phyloP scores from a whole-genome alignment of 2,797 vertebrate species.

The Neostethus bicornis region DNA sequence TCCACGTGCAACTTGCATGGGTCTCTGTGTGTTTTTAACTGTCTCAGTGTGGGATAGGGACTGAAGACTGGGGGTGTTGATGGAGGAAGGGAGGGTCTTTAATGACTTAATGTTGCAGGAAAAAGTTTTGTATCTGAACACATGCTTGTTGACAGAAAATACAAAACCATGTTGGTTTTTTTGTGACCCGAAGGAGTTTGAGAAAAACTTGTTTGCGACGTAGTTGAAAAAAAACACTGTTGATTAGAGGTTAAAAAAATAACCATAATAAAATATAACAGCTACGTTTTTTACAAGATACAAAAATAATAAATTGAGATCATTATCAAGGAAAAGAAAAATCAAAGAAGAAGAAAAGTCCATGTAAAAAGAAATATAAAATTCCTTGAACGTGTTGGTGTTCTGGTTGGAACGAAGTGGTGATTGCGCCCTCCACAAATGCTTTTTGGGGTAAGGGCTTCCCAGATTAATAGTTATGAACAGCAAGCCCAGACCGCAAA shows the following conservation, averaged over 20 bases:
- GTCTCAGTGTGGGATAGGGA: constrained; percentile 31
- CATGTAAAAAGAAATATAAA: constrained; percentile 28
- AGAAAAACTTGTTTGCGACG: constrained; percentile 52
- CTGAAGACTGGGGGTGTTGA: constrained; percentile 12
- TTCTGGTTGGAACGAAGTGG: constrained; percentile 67
- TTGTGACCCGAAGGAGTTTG: constrained; percentile 44
- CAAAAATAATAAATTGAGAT: constrained; percentile 51
- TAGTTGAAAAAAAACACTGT: constrained; percentile 57
- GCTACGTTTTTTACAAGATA: constrained; percentile 31
- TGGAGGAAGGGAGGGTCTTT: neutral
- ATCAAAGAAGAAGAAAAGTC: constrained; percentile 19
- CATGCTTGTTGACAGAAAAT: constrained; percentile 49
- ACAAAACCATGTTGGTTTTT: constrained; percentile 18
- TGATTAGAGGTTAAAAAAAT: constrained; percentile 8
- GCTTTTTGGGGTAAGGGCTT: constrained; percentile 99
- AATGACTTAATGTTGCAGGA: constrained; percentile 47
- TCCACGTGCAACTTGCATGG: constrained; percentile 70
- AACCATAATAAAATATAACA: constrained; percentile 51
- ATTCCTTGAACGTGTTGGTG: constrained; percentile 72
- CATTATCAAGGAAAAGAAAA: constrained; percentile 36
- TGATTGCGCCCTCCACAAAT: constrained; percentile 95
- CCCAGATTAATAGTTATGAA: constrained; percentile 95
- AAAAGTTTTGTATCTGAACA: constrained; percentile 53
- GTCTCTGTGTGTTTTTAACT: constrained; percentile 68
- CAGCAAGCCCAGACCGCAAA: constrained; percentile 99